Percentiles rank a stretch among this genome's conserved stretches.
phyloP scores from a whole-genome alignment of 2,888 invertebrate genomes.

The Coelinius sp. region DNA sequence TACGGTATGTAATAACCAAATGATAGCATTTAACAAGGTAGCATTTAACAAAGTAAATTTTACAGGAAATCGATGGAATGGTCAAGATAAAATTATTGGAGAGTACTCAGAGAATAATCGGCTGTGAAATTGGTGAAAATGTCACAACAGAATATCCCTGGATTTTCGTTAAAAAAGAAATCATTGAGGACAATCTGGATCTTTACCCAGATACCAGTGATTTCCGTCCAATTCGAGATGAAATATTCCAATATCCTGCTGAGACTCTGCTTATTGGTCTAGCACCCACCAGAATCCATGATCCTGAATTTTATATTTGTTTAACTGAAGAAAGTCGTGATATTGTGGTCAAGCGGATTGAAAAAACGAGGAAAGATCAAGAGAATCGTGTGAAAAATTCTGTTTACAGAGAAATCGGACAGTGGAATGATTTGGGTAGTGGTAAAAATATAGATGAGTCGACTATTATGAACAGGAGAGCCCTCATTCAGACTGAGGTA shows the following conservation, averaged over 20 bases:
- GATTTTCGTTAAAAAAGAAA: conserved; percentile 77
- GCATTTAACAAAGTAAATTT: background rate
- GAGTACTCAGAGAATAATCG: conserved; percentile 76
- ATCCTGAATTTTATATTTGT: conserved; percentile 80
- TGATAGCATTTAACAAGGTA: background rate
- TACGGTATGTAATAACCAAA: background rate
- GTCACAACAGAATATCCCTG: conserved; percentile 83
- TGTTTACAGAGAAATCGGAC: conserved; percentile 73
- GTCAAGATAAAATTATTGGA: conserved; percentile 75
- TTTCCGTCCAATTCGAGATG: conserved; percentile 69
- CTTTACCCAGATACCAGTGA: conserved; percentile 73
- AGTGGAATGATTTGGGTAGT: conserved; percentile 79
- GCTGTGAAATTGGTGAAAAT: conserved; percentile 78
- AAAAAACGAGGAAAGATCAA: conserved; percentile 54
- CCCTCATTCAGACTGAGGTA: conserved; percentile 80
- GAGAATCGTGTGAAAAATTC: conserved; percentile 71
- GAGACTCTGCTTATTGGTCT: conserved; percentile 76
- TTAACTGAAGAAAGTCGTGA: conserved; percentile 74
- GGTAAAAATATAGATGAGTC: conserved; percentile 76
- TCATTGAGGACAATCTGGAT: conserved; percentile 77
- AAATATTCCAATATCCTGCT: conserved; percentile 66
- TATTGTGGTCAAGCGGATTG: conserved; percentile 66
- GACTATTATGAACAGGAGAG: conserved; percentile 73
- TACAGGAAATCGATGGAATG: conserved; percentile 71
- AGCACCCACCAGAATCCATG: conserved; percentile 76